A percentile compares a stretch with the other conserved stretches of the same genome.
phyloP scores from a whole-genome alignment of 2,113 vertebrate species.

The Lepus americanus region DNA sequence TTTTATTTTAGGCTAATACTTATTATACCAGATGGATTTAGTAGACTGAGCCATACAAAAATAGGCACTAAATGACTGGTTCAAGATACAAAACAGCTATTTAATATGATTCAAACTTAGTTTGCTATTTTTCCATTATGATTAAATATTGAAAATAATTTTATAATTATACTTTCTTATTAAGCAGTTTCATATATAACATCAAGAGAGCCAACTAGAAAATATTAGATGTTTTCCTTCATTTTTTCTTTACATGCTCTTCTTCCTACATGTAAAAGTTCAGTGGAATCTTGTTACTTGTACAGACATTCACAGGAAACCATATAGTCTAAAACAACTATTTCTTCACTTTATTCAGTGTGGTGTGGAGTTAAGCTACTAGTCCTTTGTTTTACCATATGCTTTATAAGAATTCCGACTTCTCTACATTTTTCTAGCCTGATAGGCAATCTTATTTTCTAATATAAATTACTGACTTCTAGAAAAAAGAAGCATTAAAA shows the following conservation, averaged over 20 bases:
- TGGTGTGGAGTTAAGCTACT: not conserved
- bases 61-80: not conserved
- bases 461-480: not conserved
- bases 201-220: not conserved
- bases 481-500: conserved; percentile 26
- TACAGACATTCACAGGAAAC: not conserved
- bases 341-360: not conserved
- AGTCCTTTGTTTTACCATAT: not conserved
- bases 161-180: not conserved
- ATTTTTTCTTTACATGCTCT: not conserved
- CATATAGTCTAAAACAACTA: not conserved
- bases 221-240: not conserved
- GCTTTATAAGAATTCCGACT: not conserved
- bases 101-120: not conserved
- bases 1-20: not conserved
- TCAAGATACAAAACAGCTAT: not conserved
- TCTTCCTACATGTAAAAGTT: not conserved
- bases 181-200: not conserved
- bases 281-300: not conserved
- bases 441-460: not conserved
- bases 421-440: not conserved
- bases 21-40: not conserved
- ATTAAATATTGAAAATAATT: not conserved
- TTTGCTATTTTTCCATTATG: conserved; percentile 3
- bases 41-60: conserved; percentile 6